These are phyloP conservation scores for Pteruthius melanotis DNA, from an alignment of 2,113 vertebrate species.

Conservation along the genomic window DNA sequence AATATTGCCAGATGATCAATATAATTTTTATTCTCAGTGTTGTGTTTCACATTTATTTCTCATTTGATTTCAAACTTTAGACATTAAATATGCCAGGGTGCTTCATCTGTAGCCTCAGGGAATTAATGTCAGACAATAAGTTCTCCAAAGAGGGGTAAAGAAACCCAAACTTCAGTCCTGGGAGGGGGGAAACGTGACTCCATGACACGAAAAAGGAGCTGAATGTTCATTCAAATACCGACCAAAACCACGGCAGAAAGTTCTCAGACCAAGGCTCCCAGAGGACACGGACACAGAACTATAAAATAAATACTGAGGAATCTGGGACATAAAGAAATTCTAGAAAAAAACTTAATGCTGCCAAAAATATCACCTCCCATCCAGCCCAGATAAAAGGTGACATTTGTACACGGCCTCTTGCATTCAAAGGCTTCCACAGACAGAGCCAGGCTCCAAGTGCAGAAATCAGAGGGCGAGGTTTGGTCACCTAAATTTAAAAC, in stretches of 20 bases:
- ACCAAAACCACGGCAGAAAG: conserved; percentile 50
- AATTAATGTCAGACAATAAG: not conserved
- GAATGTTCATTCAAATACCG: conserved; percentile 60
- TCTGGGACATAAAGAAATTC: not conserved
- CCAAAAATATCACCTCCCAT: not conserved
- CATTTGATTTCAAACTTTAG: not conserved
- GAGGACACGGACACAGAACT: not conserved
- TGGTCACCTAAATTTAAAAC: not conserved
- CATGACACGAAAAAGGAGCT: conserved; percentile 21
- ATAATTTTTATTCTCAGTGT: not conserved
- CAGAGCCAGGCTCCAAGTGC: not conserved
- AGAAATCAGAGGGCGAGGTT: not conserved
- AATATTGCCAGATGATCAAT: not conserved
- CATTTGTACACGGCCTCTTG: not conserved
- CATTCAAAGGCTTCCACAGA: not conserved
- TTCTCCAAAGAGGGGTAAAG: not conserved
- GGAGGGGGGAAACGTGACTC: not conserved
- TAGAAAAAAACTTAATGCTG: not conserved
- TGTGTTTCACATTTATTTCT: not conserved
- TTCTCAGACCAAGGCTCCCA: conserved; percentile 53
- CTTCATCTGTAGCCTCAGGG: not conserved
- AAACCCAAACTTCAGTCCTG: not conserved
- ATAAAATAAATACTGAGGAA: conserved; percentile 2
- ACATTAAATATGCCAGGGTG: not conserved
- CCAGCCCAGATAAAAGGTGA: not conserved